These are phyloP conservation scores for Stomatorhinus ivindoensis DNA, from an alignment of 2,113 vertebrate species.

Conservation along the genomic window DNA sequence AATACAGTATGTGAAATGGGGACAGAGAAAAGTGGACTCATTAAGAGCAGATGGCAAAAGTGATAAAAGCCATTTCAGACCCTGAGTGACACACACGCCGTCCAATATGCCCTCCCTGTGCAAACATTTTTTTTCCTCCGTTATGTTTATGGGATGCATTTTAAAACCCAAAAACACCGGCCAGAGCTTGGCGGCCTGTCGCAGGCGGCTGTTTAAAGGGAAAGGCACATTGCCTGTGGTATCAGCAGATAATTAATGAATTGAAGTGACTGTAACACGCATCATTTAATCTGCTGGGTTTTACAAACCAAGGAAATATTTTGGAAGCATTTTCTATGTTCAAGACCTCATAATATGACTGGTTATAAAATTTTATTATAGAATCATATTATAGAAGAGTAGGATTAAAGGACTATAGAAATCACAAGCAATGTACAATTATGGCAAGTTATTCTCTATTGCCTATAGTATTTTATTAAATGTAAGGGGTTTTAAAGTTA, in stretches of 20 bases:
- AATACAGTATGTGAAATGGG: conserved; percentile 85
- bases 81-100: conserved; percentile 52
- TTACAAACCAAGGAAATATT: not conserved
- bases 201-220: not conserved
- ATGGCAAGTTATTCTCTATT: not conserved
- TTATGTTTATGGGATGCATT: not conserved
- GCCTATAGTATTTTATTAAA: not conserved
- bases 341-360: not conserved
- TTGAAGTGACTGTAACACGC: not conserved
- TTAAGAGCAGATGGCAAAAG: conserved; percentile 90
- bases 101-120: conserved; percentile 52
- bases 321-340: not conserved
- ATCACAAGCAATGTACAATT: not conserved
- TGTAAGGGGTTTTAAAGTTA: not conserved
- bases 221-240: not conserved
- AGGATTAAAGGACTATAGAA: not conserved
- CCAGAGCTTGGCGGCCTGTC: not conserved
- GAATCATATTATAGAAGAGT: not conserved
- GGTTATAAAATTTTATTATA: not conserved
- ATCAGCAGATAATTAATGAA: not conserved
- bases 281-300: not conserved
- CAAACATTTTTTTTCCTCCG: conserved; percentile 38
- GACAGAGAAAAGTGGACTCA: conserved; percentile 81
- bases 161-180: not conserved
- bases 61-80: conserved; percentile 62